Base-by-base conservation (phyloP, 2,797 vertebrate genomes). In the Ctenopoma multispine region DNA sequence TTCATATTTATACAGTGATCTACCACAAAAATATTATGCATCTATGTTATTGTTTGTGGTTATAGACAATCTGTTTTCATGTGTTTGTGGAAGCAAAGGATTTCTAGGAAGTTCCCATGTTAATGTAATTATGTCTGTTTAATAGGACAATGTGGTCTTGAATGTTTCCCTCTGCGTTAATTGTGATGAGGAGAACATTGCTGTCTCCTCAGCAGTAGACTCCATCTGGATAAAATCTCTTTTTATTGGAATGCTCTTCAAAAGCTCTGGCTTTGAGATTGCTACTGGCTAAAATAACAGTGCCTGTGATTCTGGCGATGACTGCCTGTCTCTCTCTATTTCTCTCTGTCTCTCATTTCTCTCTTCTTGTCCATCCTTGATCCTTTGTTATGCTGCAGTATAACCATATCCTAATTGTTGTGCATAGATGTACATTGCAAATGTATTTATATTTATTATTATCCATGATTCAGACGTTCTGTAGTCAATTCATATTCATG, bases 291-390 rank as follows among this genome's bases (percentile, higher is more conserved):
- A 75, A 79, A 87, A 84, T 80, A 85, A 80, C 83, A 65, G 87
- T 84, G 88, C 90, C 86, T 86, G 92, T 90, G 92, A 91, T 90
- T 90, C 94, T 83, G 80, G 65, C 79, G 38, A 21, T 48, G 84
- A 34, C 77, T 90, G 72, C 84, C 81, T 84, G 84, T 90, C 76
- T 87, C 74, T 87, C 47, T 70, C 40, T 61, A 53, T 43, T 64
- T 61, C 23, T 85, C 87, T 85, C 81, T 89, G 87, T 91, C 80
- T 88, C 38, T 82, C 36, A 60, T 68, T 68, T 62, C n/a, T 63
- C n/a, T 36, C 60, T 51, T 80, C 24, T 13, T 60, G 21, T 71
- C 55, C 43, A 43, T 69, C 44, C 67, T 34, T 61, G 24, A 43
- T 29, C 27, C 2, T 67, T 63, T 38, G 20, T 23, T 53, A 56